Evolutionary conservation across 2,797 vertebrate species (phyloP), one percentile per base, ranked within the genome.

Genomic region (Lagocephalus sceleratus): DNA sequence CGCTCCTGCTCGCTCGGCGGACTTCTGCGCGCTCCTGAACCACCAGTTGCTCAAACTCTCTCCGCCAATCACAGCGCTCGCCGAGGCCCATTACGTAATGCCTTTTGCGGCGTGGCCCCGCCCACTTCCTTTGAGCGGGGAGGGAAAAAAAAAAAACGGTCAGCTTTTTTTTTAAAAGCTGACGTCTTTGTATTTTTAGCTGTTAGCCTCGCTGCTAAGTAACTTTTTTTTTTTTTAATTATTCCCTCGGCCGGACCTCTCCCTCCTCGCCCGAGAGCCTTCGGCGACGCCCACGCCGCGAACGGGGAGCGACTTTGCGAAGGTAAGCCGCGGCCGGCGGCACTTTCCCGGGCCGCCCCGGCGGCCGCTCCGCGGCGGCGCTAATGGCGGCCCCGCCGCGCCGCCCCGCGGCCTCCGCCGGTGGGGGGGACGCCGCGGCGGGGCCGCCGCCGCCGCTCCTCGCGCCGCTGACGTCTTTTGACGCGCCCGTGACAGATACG

Each of bases 381-480:
- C 71, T 88, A 88, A 92, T 91, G 91, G 91, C 91, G 91, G 84
- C 86, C 59, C n/a, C n/a, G n/a, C n/a, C 10, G 49, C 54, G 58
- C 60, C 54, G 26, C 38, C 59, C 54, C 20, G 22, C 57, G 39
- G 47, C 39, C 51, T 58, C 66, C 68, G n/a, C n/a, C n/a, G n/a
- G n/a, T n/a, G n/a, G n/a, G n/a, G n/a, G n/a, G n/a, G n/a, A n/a
- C n/a, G n/a, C 45, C 66, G 73, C 71, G 46, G 68, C 41, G 64
- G 52, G n/a, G n/a, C n/a, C 51, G 53, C 71, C 88, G 91, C 91
- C 90, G 84, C 86, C 59, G 91, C 86, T 90, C 86, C 87, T 78
- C 85, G 90, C 84, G 84, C 84, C 89, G 90, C 91, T 92, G 91
- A 92, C 91, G 91, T 92, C 87, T 92, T 77, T 92, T 90, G 91